Conservation (phyloP, 2,888 invertebrate species). For the Elmis aenea region DNA sequence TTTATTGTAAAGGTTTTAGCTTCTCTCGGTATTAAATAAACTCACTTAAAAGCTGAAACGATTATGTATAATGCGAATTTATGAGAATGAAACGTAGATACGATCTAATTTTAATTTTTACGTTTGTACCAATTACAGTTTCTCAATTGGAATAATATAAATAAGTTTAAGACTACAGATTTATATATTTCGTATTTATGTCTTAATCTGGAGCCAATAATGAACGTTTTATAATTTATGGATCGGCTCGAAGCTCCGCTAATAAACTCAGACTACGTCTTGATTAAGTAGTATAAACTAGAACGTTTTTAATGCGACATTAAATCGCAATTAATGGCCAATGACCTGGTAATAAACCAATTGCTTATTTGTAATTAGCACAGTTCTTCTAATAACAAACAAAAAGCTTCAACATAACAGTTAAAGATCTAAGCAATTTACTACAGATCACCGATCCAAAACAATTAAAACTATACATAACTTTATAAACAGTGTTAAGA, state of each 20-base stretch:
- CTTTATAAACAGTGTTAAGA: too few species aligned
- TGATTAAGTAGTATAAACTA: conserved; percentile 25
- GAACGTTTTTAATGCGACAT: conserved; percentile 25
- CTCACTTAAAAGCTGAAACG: too few species aligned
- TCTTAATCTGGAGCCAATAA: conserved; percentile 17
- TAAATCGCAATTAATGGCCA: conserved; percentile 29
- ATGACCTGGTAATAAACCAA: conserved; percentile 25
- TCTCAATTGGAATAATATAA: conserved; percentile 11
- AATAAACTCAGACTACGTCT: conserved; percentile 20
- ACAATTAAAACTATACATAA: too few species aligned
- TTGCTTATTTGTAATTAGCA: conserved; percentile 25
- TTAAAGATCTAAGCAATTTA: too few species aligned
- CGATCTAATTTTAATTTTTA: too few species aligned
- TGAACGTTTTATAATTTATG: conserved; percentile 16
- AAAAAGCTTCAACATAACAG: too few species aligned
- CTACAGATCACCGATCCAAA: too few species aligned
- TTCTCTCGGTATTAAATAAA: conserved; percentile 17
- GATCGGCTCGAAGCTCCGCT: conserved; percentile 14
- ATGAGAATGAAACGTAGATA: too few species aligned
- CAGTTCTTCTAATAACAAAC: conserved; percentile 6
- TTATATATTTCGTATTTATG: conserved; percentile 18
- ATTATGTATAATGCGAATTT: too few species aligned
- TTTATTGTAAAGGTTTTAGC: conserved; percentile 19
- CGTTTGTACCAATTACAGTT: conserved; percentile 11
- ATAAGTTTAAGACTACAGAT: conserved; percentile 17